These are phyloP conservation scores for Chaetodon auriga DNA, from an alignment of 2,113 vertebrate species.

Conservation along the genomic window DNA sequence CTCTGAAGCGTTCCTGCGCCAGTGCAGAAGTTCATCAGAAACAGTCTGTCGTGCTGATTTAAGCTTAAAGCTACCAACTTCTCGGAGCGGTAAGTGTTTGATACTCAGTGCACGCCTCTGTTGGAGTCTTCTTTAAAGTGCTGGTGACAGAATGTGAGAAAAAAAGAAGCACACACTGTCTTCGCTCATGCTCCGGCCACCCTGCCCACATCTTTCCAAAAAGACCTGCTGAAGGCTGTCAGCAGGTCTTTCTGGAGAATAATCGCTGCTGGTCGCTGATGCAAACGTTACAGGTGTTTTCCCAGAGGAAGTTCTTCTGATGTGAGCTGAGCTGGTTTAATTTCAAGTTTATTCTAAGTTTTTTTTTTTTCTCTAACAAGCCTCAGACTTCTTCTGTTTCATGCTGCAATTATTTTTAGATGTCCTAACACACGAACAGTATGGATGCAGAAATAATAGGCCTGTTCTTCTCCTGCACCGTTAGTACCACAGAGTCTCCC, in stretches of 20 bases:
- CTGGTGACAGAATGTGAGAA: background rate
- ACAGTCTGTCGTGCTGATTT: background rate
- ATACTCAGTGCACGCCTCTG: background rate
- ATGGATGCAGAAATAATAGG: background rate
- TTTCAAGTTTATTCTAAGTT: background rate
- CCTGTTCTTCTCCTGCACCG: background rate
- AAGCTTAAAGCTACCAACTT: background rate
- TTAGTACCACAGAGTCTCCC: background rate
- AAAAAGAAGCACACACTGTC: background rate
- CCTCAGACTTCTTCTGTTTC: background rate
- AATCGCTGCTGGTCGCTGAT: constrained; percentile 1
- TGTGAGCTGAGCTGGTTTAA: background rate
- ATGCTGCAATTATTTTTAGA: constrained; percentile 13
- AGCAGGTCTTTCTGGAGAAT: background rate
- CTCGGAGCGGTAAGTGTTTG: background rate
- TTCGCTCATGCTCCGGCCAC: no score
- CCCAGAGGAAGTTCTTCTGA: background rate
- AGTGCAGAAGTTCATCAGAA: background rate
- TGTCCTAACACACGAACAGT: background rate
- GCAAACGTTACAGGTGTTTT: constrained; percentile 8
- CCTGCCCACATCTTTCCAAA: background rate
- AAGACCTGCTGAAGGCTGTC: no score
- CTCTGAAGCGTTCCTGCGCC: no score
- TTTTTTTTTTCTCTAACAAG: background rate
- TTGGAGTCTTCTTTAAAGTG: background rate